Evolutionary conservation across 2,113 vertebrate species (phyloP).

Genomic region (Xiphorhynchus elegans): DNA sequence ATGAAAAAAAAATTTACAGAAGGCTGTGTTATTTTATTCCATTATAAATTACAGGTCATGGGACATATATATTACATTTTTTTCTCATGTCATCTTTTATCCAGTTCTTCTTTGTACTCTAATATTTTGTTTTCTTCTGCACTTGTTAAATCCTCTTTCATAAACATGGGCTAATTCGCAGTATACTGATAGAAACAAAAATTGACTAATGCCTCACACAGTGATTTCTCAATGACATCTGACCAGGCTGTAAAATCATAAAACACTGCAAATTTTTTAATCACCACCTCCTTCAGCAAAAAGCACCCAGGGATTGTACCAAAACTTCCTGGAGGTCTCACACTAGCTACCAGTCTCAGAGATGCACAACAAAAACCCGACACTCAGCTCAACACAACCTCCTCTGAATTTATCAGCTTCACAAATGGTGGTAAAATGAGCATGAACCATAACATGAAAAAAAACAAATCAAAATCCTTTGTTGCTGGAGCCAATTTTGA

Average conservation of each 20-base stretch:
- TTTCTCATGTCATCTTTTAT: background rate
- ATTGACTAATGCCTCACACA: background rate
- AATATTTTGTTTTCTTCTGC: background rate
- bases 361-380: background rate
- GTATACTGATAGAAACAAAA: background rate
- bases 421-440: background rate
- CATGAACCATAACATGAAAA: background rate
- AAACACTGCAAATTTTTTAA: background rate
- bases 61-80: background rate
- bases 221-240: background rate
- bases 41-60: background rate
- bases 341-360: background rate
- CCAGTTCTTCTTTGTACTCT: background rate
- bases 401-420: background rate
- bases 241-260: background rate
- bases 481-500: slow-evolving; percentile 15
- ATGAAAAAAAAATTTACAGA: background rate
- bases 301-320: background rate
- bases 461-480: background rate
- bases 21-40: background rate
- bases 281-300: background rate
- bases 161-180: background rate
- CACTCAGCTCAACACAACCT: background rate
- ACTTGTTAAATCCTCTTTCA: background rate
- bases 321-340: background rate